Percentiles rank a stretch among this genome's conserved stretches.
These are phyloP conservation scores for Leucosticte australis DNA, from an alignment of 2,113 vertebrate species.

Conservation along the genomic window DNA sequence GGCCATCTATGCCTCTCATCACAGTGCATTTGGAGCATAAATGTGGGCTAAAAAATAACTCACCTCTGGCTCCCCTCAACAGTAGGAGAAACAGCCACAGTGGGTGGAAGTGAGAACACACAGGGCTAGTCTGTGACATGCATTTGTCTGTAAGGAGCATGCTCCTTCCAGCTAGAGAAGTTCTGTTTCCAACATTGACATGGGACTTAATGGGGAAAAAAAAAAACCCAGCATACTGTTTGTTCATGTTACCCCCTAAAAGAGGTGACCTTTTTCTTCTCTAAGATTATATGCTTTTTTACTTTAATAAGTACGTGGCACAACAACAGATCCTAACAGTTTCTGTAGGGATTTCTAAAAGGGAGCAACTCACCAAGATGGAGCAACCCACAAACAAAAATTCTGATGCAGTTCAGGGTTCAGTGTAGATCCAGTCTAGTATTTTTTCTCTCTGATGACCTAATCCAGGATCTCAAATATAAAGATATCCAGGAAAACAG, in stretches of 20 bases:
- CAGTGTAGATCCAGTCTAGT: neutral
- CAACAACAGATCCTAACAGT: neutral
- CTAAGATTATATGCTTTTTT: neutral
- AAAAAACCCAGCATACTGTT: neutral
- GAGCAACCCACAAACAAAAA: neutral
- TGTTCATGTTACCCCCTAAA: neutral
- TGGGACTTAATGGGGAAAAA: neutral
- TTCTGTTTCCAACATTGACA: neutral
- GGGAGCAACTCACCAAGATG: neutral
- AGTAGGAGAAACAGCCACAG: neutral
- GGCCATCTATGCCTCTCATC: neutral
- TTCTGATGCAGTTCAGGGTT: neutral
- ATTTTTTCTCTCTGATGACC: neutral
- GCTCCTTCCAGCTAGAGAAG: neutral
- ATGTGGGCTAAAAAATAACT: neutral
- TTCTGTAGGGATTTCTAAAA: neutral
- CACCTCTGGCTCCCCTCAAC: neutral
- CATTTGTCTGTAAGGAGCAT: neutral
- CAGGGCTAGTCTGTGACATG: neutral
- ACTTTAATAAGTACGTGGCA: neutral
- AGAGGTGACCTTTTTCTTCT: neutral
- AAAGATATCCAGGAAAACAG: neutral
- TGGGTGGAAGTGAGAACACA: neutral
- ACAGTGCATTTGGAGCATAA: neutral
- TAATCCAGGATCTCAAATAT: neutral